Evolutionary conservation across 2,888 invertebrate species (phyloP).

Genomic region (Stegophylla sp.): DNA sequence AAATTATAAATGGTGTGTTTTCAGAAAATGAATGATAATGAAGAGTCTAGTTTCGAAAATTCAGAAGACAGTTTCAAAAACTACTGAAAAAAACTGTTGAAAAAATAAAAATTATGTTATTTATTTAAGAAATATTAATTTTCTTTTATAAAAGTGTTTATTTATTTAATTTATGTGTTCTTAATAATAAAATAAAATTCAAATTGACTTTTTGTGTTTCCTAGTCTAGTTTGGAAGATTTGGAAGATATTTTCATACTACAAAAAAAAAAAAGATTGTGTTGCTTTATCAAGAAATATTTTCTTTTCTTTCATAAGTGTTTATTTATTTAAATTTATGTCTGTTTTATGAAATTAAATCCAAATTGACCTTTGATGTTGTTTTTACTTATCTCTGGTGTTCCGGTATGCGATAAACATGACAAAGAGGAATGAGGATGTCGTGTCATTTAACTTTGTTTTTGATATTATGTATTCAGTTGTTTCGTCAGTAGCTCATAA

Average conservation of each 20-base stretch:
- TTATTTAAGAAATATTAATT: constrained; percentile 1
- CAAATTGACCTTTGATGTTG: constrained; percentile 29
- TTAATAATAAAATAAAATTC: constrained; percentile 23
- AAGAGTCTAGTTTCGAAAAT: not conserved
- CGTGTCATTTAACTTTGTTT: not conserved
- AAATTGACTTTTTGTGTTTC: too few species aligned
- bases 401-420: constrained; percentile 31
- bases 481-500: not conserved
- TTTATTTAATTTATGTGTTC: not conserved
- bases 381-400: constrained; percentile 40
- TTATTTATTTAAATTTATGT: not conserved
- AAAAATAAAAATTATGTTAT: not conserved
- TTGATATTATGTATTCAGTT: not conserved
- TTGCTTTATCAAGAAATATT: not conserved
- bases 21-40: not conserved
- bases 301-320: not conserved
- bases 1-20: constrained; percentile 5
- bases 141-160: not conserved
- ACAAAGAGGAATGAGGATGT: constrained; percentile 59
- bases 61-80: constrained; percentile 25
- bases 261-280: not conserved
- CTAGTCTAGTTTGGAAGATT: too few species aligned
- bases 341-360: not conserved
- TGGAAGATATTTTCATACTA: too few species aligned
- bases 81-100: constrained; percentile 21